Conservation (phyloP, 64 coral and sea anemone species). For the Pocillopora damicornis region DNA sequence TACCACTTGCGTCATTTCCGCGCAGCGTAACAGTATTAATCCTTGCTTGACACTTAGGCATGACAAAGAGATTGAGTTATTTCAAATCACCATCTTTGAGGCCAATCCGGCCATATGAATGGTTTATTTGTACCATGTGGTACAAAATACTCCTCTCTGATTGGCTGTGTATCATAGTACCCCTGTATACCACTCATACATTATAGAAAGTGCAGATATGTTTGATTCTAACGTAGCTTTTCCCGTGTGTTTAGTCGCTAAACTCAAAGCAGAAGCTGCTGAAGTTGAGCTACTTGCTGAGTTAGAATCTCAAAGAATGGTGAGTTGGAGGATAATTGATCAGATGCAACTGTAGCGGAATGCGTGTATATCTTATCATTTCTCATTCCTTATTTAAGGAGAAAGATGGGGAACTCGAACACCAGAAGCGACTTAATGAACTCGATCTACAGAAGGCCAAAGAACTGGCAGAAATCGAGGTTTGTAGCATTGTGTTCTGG, state of each 20-base stretch:
- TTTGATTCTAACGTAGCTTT: not conserved
- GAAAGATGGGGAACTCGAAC: constrained; percentile 62
- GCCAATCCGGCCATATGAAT: no score
- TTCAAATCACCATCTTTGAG: no score
- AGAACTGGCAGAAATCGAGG: constrained; percentile 82
- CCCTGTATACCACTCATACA: no score
- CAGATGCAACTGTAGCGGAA: not conserved
- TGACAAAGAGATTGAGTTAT: no score
- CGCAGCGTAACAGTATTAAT: no score
- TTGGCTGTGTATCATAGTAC: no score
- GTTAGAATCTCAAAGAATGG: constrained; percentile 63
- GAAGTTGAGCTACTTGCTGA: constrained; percentile 74
- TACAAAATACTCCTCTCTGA: no score
- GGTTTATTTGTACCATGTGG: no score
- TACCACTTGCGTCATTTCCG: no score
- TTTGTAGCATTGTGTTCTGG: not conserved
- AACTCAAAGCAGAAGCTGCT: constrained; percentile 72
- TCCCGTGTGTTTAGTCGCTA: constrained; percentile 60
- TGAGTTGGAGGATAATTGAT: constrained; percentile 7
- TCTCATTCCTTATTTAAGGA: constrained; percentile 29
- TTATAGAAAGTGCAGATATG: not conserved
- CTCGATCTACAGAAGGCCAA: constrained; percentile 72
- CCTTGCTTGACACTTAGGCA: no score
- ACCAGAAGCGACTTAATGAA: constrained; percentile 63
- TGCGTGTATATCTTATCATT: no score